Percentiles rank a stretch among this genome's conserved stretches.
Evolutionary conservation across 1,140 invertebrate genomes (phyloP).

Genomic region (Pogonognathellus flavescens): DNA sequence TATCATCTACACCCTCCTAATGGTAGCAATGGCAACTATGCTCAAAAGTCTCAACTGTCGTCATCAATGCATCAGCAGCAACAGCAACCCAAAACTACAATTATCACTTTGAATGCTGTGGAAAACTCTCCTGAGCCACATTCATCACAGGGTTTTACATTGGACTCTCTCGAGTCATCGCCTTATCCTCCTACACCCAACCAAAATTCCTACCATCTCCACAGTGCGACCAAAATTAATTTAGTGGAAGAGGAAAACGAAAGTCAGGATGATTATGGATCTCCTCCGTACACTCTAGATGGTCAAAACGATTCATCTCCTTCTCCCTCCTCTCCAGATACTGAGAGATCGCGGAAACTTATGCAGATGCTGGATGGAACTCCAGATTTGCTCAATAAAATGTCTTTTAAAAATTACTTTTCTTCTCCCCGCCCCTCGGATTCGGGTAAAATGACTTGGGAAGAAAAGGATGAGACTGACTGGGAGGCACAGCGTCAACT

Average conservation of each 20-base stretch:
- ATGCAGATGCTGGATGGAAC: constrained; percentile 60
- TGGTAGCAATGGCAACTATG: not conserved
- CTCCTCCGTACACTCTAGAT: not conserved
- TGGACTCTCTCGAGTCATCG: constrained; percentile 13
- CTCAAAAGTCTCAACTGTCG: not conserved
- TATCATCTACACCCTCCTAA: not conserved
- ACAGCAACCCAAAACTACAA: not conserved
- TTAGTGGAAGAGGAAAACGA: not conserved
- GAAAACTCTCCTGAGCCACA: not conserved
- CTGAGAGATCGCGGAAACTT: constrained; percentile 52
- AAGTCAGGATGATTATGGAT: constrained; percentile 9
- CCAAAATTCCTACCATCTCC: not conserved
- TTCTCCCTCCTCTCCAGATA: not conserved
- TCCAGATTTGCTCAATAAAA: constrained; percentile 63
- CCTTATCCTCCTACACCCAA: constrained; percentile 20
- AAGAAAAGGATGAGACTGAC: constrained; percentile 55
- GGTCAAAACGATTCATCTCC: not conserved
- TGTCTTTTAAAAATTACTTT: constrained; percentile 62
- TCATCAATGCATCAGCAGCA: constrained; percentile 5
- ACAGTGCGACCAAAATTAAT: constrained; percentile 1
- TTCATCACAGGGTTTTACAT: constrained; percentile 13
- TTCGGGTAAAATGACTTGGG: constrained; percentile 8
- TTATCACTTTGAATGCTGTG: not conserved
- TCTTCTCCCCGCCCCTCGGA: not conserved
- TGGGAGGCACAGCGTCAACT: constrained; percentile 59